These are phyloP conservation scores for Lanius ludovicianus DNA, from an alignment of 2,113 vertebrate genomes.

Conservation along the genomic window DNA sequence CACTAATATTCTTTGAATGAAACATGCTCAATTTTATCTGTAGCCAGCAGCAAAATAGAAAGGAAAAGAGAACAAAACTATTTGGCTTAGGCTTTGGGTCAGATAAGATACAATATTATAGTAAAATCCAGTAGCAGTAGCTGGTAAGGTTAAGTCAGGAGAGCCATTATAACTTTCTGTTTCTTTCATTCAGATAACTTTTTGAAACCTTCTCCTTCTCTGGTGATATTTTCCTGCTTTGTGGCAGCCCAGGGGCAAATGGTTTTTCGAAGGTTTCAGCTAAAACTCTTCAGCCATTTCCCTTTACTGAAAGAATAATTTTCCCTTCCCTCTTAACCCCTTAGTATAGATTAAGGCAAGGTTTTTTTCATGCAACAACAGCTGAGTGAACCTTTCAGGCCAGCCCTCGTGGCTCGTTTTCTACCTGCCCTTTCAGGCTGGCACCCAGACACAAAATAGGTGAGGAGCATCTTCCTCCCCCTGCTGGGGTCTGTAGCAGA, in stretches of 20 bases:
- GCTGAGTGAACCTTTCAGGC: neutral
- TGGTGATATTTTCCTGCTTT: neutral
- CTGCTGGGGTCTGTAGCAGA: neutral
- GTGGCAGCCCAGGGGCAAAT: neutral
- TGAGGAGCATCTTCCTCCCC: neutral
- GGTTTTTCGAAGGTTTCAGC: neutral
- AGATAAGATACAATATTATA: neutral
- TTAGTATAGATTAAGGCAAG: neutral
- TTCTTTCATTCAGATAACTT: neutral
- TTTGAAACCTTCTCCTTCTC: neutral
- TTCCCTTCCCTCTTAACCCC: neutral
- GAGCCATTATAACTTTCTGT: neutral
- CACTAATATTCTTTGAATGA: slow-evolving; percentile 4
- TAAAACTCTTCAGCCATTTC: neutral
- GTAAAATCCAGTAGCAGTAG: neutral
- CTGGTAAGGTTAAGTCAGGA: neutral
- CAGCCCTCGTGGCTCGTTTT: accelerated
- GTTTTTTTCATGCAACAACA: neutral
- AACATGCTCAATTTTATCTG: neutral
- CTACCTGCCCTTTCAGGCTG: neutral
- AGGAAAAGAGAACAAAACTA: neutral
- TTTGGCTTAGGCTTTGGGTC: neutral
- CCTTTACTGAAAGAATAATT: neutral
- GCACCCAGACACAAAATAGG: accelerated
- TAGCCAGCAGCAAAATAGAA: neutral